Evolutionary conservation across 2,888 invertebrate species (phyloP), one percentile per base, ranked within the genome.

Genomic region (Scaptomyza polygonia): DNA sequence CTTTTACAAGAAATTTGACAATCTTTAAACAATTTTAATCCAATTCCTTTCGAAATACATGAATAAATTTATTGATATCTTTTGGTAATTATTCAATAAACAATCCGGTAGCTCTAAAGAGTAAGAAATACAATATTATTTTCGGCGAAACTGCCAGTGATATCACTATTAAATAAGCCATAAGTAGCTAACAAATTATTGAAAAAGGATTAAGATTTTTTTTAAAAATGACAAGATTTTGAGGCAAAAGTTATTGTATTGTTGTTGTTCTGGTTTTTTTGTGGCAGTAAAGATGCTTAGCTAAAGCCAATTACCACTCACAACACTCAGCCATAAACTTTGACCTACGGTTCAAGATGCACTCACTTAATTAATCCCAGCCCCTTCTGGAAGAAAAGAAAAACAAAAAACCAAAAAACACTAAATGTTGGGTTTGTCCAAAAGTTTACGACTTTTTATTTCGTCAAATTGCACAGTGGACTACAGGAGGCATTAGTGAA

Each of bases 371-470:
- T 72, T 72, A 73, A 68, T 59, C 49, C 53, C 67, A 63, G 32
- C 14, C 49, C 25, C 5, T 18, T 39, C 6, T 43, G 25, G 25
- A 25, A 25, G n/a, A n/a, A n/a, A n/a, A n/a, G n/a, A n/a, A n/a
- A n/a, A n/a, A n/a, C n/a, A n/a, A n/a, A n/a, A n/a, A n/a, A n/a
- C n/a, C n/a, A 25, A 25, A 43, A 32, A 43, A 51, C 39, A 39
- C 39, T 39, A 39, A 39, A 39, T 56, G 48, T 58, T 64, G 45
- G 68, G 64, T 54, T 64, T 61, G 68, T 52, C 36, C 58, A 48
- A 45, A 48, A 51, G 30, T 71, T 87, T 86, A 88, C 77, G 86
- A 85, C 77, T 85, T 76, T 83, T 78, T 80, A 84, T 79, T 83
- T 83, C 71, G 72, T 72, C 77, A 77, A 83, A 74, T 74, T 62